Evolutionary conservation across 2,888 invertebrate species (phyloP).

Genomic region (Lepidochrysops patricia): DNA sequence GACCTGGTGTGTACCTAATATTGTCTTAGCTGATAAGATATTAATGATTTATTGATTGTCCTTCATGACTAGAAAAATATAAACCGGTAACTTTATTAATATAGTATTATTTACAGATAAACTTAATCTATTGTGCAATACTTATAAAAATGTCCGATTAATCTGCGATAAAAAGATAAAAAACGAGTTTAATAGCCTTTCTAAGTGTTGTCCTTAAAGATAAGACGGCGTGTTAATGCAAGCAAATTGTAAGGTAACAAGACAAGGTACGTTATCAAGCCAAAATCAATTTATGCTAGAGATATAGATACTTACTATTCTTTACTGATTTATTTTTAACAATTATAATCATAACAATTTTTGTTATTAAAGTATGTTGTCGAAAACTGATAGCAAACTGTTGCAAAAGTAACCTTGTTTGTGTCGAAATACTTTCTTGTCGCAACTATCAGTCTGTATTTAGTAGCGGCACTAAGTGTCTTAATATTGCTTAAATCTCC

Average conservation of each 20-base stretch:
- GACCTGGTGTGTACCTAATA: neutral
- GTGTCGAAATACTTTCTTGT: slow-evolving; percentile 10
- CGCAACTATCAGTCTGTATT: neutral
- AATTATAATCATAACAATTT: neutral
- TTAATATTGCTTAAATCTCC: slow-evolving; percentile 9
- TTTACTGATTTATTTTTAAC: neutral
- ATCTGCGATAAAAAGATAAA: slow-evolving; percentile 52
- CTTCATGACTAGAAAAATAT: slow-evolving; percentile 23
- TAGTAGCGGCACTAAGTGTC: neutral
- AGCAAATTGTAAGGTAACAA: neutral
- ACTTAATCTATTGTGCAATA: slow-evolving; percentile 49
- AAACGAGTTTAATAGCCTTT: slow-evolving; percentile 56
- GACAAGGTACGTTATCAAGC: neutral
- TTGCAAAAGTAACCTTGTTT: slow-evolving; percentile 10
- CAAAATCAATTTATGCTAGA: neutral
- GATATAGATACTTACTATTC: neutral
- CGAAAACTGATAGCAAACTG: slow-evolving; percentile 6
- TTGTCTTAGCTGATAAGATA: slow-evolving; percentile 1
- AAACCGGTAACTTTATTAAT: neutral
- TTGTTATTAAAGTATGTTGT: neutral
- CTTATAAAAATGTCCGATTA: slow-evolving; percentile 45
- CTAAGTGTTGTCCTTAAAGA: slow-evolving; percentile 24
- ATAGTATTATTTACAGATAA: slow-evolving; percentile 63
- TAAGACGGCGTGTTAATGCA: neutral
- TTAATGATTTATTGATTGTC: neutral